A percentile compares a stretch with the other conserved stretches of the same genome.
Evolutionary conservation across 2,113 vertebrate genomes (phyloP).

Genomic region (Saiga tatarica): DNA sequence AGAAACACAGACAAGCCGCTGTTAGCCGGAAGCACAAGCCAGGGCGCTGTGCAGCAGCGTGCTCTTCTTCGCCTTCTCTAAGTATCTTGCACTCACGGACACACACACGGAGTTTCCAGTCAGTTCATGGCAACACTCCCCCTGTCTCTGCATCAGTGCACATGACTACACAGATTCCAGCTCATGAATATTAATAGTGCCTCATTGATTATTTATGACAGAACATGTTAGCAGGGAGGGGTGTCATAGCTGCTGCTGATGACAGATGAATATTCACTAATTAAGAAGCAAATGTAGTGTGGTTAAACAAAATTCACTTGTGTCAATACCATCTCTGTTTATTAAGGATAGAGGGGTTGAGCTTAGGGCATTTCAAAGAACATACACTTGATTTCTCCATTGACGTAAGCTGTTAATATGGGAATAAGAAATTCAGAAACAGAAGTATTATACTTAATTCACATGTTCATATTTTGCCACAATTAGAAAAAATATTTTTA

Average conservation of each 20-base stretch:
- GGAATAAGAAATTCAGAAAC: constrained; percentile 61
- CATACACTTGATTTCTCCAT: constrained; percentile 69
- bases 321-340: constrained; percentile 86
- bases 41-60: constrained; percentile 84
- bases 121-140: constrained; percentile 94
- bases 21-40: constrained; percentile 81
- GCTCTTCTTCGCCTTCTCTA: constrained; percentile 83
- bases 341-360: constrained; percentile 77
- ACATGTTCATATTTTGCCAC: constrained; percentile 29
- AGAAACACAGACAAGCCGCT: constrained; percentile 84
- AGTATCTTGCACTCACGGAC: constrained; percentile 84
- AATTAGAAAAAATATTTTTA: constrained; percentile 42
- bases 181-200: constrained; percentile 94
- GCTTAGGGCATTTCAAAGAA: constrained; percentile 56
- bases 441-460: constrained; percentile 44
- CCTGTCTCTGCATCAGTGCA: constrained; percentile 89
- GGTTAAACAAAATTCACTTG: constrained; percentile 90
- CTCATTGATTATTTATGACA: constrained; percentile 93
- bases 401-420: constrained; percentile 69
- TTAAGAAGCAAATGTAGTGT: constrained; percentile 91
- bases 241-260: constrained; percentile 85
- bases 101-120: constrained; percentile 90
- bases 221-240: constrained; percentile 88
- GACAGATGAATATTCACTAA: constrained; percentile 89
- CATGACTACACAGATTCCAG: constrained; percentile 93